Percentiles rank a stretch among this genome's conserved stretches.
Evolutionary conservation across 2,113 vertebrate genomes (phyloP).

Genomic region (Climacteris rufus): DNA sequence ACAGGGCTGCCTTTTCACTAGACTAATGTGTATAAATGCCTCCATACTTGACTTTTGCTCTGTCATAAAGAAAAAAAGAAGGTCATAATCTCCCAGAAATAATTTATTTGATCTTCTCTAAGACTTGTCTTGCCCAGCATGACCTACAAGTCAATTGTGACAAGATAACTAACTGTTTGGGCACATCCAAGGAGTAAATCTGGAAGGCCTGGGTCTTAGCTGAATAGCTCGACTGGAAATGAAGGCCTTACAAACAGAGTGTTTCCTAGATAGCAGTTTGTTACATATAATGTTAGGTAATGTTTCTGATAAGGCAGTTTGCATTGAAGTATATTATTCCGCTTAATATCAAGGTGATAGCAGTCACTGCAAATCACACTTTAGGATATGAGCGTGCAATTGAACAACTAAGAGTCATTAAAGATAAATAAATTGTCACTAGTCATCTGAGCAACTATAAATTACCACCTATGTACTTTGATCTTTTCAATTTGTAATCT

Average conservation of each 20-base stretch:
- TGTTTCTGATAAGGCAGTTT: background rate
- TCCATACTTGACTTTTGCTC: background rate
- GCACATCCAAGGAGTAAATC: background rate
- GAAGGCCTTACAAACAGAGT: background rate
- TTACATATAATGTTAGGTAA: background rate
- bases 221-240: background rate
- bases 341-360: background rate
- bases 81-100: background rate
- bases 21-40: background rate
- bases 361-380: background rate
- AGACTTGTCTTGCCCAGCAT: background rate
- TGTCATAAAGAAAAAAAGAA: background rate
- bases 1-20: background rate
- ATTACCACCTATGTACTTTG: background rate
- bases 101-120: background rate
- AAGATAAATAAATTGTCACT: background rate
- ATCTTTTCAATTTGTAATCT: background rate
- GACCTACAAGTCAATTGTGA: background rate
- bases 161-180: background rate
- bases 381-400: background rate
- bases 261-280: background rate
- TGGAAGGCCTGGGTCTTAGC: background rate
- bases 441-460: background rate
- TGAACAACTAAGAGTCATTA: background rate
- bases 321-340: background rate